Percentiles rank a stretch among this genome's conserved stretches.
phyloP scores from a whole-genome alignment of 1,140 invertebrate species.

The Cataglyphis hispanica region DNA sequence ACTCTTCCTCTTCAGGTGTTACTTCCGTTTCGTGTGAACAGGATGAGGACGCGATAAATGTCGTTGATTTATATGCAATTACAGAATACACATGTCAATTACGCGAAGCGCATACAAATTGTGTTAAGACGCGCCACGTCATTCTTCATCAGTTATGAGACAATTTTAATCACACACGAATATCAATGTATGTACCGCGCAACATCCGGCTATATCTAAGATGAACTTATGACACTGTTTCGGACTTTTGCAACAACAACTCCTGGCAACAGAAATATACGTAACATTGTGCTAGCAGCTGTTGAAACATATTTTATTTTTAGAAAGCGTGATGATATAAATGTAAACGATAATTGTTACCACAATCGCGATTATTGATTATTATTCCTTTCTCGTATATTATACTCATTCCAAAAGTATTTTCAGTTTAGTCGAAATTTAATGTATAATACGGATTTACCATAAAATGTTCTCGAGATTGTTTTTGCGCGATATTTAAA shows the following conservation, averaged over 20 bases:
- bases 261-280: not conserved
- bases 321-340: not conserved
- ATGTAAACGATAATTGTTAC: not conserved
- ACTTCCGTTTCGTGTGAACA: constrained; percentile 64
- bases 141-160: constrained; percentile 15
- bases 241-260: constrained; percentile 11
- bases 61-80: constrained; percentile 21
- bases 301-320: constrained; percentile 4
- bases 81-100: constrained; percentile 20
- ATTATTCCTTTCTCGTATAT: not conserved
- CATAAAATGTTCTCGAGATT: constrained; percentile 8
- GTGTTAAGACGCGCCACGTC: not conserved
- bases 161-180: not conserved
- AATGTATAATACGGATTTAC: not conserved
- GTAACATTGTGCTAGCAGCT: not conserved
- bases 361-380: not conserved
- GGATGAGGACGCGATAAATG: constrained; percentile 41
- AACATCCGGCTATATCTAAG: not conserved
- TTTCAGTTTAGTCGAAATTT: not conserved
- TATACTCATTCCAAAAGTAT: no score
- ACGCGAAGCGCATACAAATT: constrained; percentile 7
- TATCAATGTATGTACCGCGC: not conserved
- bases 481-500: constrained; percentile 7
- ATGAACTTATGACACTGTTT: constrained; percentile 26
- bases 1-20: constrained; percentile 50